A percentile compares a stretch with the other conserved stretches of the same genome.
Conservation (phyloP, 2,113 vertebrate genomes). For the Aphyosemion australe region DNA sequence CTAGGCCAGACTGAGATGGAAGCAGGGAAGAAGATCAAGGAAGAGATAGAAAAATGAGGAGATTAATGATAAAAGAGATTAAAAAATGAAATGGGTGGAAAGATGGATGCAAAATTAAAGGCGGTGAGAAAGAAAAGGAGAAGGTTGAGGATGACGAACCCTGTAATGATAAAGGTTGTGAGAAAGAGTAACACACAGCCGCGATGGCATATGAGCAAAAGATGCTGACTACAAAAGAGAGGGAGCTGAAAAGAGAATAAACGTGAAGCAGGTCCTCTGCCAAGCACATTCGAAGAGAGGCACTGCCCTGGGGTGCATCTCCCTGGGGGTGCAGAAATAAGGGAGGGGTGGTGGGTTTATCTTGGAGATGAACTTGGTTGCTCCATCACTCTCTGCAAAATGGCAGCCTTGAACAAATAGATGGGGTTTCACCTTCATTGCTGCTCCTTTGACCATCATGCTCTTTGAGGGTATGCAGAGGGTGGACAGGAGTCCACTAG, state of each 20-base stretch:
- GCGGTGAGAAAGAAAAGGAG: conserved; percentile 11
- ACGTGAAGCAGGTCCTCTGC: conserved; percentile 60
- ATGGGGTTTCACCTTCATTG: conserved; percentile 67
- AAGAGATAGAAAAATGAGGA: conserved; percentile 49
- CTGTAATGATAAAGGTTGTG: conserved; percentile 48
- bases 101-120: not conserved
- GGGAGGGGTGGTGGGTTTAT: conserved; percentile 42
- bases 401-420: conserved; percentile 70
- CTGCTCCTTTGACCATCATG: conserved; percentile 65
- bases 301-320: conserved; percentile 50
- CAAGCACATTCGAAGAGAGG: conserved; percentile 58
- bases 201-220: conserved; percentile 22
- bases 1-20: conserved; percentile 68
- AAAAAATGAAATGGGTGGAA: conserved; percentile 24
- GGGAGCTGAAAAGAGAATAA: conserved; percentile 51
- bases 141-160: conserved; percentile 6
- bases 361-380: conserved; percentile 79
- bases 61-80: conserved; percentile 63
- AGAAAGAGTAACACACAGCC: conserved; percentile 42
- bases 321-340: conserved; percentile 46
- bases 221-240: conserved; percentile 44
- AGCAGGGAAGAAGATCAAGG: conserved; percentile 60
- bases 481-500: conserved; percentile 73
- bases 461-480: conserved; percentile 59
- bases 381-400: conserved; percentile 68